phyloP scores from a whole-genome alignment of 1,140 invertebrate genomes.

The Micrasema longulum region DNA sequence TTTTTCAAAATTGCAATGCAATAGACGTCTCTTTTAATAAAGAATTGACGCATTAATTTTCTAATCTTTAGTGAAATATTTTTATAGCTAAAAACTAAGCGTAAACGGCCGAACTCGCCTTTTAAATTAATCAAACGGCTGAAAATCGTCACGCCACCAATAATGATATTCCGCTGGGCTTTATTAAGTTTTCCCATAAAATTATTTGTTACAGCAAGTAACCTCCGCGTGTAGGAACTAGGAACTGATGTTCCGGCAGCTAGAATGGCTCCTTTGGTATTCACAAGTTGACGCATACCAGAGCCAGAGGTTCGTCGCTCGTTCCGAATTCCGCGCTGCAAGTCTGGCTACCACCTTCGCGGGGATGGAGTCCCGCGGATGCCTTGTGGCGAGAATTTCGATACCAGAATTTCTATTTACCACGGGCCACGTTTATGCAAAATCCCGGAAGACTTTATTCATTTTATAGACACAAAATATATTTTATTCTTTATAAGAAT shows the following conservation, averaged over 20 bases:
- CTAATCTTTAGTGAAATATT: no score
- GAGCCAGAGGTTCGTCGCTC: slow-evolving; percentile 1
- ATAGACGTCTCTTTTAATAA: no score
- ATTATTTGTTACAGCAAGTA: slow-evolving; percentile 45
- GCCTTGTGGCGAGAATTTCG: slow-evolving; percentile 9
- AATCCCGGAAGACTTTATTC: no score
- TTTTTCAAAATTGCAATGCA: no score
- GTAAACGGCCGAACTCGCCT: background rate
- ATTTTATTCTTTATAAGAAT: no score
- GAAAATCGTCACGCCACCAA: slow-evolving; percentile 30
- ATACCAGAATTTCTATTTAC: background rate
- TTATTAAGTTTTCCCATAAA: slow-evolving; percentile 44
- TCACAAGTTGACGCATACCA: slow-evolving; percentile 42
- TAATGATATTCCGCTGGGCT: slow-evolving; percentile 19
- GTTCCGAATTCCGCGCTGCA: slow-evolving; percentile 39
- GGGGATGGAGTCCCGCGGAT: background rate
- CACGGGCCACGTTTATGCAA: no score
- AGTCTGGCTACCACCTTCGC: slow-evolving; percentile 16
- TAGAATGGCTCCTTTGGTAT: slow-evolving; percentile 42
- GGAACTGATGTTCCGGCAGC: background rate
- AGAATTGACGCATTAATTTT: no score
- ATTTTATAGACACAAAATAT: no score
- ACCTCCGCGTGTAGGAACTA: background rate
- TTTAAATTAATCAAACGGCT: slow-evolving; percentile 28
- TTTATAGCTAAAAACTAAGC: background rate